These are phyloP conservation scores for Dastarcus helophoroides DNA, from an alignment of 2,888 invertebrate genomes.

Conservation along the genomic window DNA sequence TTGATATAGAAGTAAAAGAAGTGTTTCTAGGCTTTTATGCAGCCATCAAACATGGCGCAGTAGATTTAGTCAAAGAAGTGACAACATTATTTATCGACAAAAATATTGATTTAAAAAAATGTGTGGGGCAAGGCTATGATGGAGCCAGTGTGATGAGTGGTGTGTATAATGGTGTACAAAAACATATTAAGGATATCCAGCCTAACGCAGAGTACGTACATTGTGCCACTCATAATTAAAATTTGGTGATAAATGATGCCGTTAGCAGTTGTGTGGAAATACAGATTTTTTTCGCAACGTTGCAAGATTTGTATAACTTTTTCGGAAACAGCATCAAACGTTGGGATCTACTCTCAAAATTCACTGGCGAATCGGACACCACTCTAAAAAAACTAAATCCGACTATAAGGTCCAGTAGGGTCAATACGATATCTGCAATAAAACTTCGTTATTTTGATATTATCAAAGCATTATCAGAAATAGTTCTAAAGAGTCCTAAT, in stretches of 20 bases:
- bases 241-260: constrained; percentile 13
- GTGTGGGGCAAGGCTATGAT: constrained; percentile 22
- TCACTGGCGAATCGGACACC: constrained; percentile 16
- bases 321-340: constrained; percentile 20
- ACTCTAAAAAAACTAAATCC: constrained; percentile 19
- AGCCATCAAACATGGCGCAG: constrained; percentile 18
- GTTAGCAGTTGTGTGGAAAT: constrained; percentile 13
- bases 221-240: constrained; percentile 12
- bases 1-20: constrained; percentile 19
- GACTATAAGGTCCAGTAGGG: constrained; percentile 17
- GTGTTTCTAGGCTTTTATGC: constrained; percentile 19
- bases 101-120: constrained; percentile 16
- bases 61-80: constrained; percentile 20
- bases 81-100: constrained; percentile 14
- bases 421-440: constrained; percentile 13
- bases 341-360: constrained; percentile 21
- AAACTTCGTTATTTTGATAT: constrained; percentile 18
- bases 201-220: constrained; percentile 14
- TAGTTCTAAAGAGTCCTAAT: constrained; percentile 13
- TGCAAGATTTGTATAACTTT: constrained; percentile 17
- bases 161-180: constrained; percentile 22
- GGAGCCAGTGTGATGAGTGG: constrained; percentile 25
- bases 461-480: constrained; percentile 17
- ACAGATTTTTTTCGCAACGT: constrained; percentile 14
- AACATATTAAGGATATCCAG: constrained; percentile 14